Conservation (phyloP, 2,113 vertebrate species). For the Noctilio leporinus region DNA sequence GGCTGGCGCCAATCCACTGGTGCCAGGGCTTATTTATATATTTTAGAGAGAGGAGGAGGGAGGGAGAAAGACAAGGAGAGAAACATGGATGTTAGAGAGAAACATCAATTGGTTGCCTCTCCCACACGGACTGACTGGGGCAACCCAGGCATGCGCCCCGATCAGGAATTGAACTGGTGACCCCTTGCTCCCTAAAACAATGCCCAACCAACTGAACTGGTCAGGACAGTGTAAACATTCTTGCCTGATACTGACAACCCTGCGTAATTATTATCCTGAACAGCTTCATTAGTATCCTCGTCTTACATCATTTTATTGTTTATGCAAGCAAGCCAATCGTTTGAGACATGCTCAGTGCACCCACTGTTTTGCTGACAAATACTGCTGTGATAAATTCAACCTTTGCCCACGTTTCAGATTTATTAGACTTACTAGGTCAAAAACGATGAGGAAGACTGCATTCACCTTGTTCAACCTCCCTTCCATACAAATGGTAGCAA, state of each 20-base stretch:
- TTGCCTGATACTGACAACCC: not conserved
- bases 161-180: too few relatives aligned
- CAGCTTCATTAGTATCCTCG: not conserved
- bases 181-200: too few relatives aligned
- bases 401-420: not conserved
- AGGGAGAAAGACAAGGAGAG: too few relatives aligned
- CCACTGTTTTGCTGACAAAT: not conserved
- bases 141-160: too few relatives aligned
- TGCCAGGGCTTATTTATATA: too few relatives aligned
- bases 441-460: not conserved
- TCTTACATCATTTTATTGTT: not conserved
- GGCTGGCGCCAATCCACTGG: too few relatives aligned
- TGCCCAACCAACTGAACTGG: too few relatives aligned
- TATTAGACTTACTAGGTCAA: not conserved
- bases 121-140: too few relatives aligned
- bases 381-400: not conserved
- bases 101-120: too few relatives aligned
- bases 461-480: not conserved
- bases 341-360: not conserved
- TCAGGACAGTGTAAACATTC: not conserved
- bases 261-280: not conserved
- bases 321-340: not conserved
- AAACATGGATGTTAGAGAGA: too few relatives aligned
- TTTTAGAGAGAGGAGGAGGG: too few relatives aligned
- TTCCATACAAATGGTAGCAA: accelerated